phyloP scores from a whole-genome alignment of 1,140 invertebrate genomes.

The Neodiprion virginianus region DNA sequence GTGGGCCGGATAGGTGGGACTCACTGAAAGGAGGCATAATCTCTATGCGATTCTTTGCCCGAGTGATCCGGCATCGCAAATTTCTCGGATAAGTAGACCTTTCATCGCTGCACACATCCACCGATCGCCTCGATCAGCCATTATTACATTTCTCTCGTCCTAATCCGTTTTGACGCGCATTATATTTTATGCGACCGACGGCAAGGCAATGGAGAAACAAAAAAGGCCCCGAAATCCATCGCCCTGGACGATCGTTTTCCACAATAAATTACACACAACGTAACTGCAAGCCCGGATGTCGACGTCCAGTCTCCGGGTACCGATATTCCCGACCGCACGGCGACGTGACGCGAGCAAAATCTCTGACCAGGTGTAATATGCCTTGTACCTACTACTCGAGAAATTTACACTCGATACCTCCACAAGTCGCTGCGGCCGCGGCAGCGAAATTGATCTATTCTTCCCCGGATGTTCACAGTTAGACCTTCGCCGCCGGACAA shows the following conservation, averaged over 20 bases:
- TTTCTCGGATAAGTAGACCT: neutral
- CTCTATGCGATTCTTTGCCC: neutral
- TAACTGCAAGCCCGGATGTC: neutral
- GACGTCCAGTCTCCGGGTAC: neutral
- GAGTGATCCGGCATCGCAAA: slow-evolving; percentile 1
- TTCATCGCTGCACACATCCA: neutral
- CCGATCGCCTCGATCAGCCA: no score
- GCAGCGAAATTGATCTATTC: slow-evolving; percentile 1
- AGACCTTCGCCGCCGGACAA: neutral
- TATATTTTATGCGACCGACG: no score
- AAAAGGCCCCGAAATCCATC: neutral
- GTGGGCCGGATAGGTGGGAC: neutral
- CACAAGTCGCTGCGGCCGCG: neutral
- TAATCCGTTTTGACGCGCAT: slow-evolving; percentile 1
- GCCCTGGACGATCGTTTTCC: no score
- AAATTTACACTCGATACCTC: no score
- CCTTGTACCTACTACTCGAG: no score
- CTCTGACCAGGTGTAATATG: neutral
- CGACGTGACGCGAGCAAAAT: neutral
- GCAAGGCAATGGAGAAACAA: neutral
- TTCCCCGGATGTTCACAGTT: neutral
- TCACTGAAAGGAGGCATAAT: neutral
- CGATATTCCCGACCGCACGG: neutral
- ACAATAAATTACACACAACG: no score
- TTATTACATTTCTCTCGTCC: neutral